A percentile compares a stretch with the other conserved stretches of the same genome.
These are phyloP conservation scores for Hypena proboscidalis DNA, from an alignment of 2,888 invertebrate genomes.

Conservation along the genomic window DNA sequence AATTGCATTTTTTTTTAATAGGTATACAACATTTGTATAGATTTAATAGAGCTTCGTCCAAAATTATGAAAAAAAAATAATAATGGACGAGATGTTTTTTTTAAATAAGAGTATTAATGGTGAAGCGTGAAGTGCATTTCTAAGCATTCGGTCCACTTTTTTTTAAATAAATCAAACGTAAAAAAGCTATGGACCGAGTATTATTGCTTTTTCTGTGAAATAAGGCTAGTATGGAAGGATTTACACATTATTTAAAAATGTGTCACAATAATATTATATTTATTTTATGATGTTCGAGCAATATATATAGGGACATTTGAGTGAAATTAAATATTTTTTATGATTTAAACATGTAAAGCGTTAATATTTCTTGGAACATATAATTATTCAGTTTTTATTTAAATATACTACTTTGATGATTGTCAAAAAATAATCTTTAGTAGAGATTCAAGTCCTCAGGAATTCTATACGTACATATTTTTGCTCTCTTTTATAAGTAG, in stretches of 20 bases:
- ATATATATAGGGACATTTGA: neutral
- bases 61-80: neutral
- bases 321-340: neutral
- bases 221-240: constrained; percentile 36
- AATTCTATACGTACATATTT: too few species aligned
- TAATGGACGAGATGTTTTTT: too few species aligned
- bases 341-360: constrained; percentile 1
- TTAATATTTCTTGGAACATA: neutral
- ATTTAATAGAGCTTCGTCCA: neutral
- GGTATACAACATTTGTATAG: neutral
- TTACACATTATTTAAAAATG: constrained; percentile 15
- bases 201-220: constrained; percentile 38
- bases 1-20: neutral
- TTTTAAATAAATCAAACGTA: constrained; percentile 10
- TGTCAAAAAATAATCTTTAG: constrained; percentile 1
- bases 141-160: constrained; percentile 31
- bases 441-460: neutral
- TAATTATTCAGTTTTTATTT: neutral
- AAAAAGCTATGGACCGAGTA: constrained; percentile 26
- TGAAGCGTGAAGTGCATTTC: constrained; percentile 32
- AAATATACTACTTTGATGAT: constrained; percentile 1
- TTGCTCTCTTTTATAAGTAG: neutral
- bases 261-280: constrained; percentile 12
- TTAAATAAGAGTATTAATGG: neutral
- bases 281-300: neutral